phyloP scores from a whole-genome alignment of 2,113 vertebrate genomes.

The Crotophaga sulcirostris region DNA sequence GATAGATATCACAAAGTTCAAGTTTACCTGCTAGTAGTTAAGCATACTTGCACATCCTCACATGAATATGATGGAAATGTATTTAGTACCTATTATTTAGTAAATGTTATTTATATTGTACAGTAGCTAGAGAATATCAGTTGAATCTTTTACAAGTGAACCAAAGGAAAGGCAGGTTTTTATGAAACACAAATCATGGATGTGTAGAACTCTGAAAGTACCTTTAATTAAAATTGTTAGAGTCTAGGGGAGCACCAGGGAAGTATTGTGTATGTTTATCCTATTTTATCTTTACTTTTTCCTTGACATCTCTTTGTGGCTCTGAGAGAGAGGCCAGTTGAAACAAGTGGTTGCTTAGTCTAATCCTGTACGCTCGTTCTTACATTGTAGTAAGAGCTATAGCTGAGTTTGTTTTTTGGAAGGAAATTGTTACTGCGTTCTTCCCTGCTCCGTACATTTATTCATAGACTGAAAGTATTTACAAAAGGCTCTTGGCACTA shows the following conservation, averaged over 20 bases:
- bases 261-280: neutral
- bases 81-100: neutral
- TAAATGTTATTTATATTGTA: neutral
- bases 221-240: neutral
- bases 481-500: neutral
- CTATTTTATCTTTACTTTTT: neutral
- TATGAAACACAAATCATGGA: neutral
- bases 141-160: neutral
- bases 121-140: neutral
- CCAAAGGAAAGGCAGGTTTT: neutral
- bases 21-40: neutral
- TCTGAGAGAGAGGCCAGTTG: neutral
- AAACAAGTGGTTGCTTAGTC: neutral
- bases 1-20: neutral
- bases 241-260: neutral
- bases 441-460: neutral
- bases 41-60: neutral
- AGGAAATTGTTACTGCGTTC: neutral
- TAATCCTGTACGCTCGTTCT: rapidly evolving
- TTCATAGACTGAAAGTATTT: neutral
- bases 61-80: neutral
- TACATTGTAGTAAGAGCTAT: neutral
- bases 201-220: neutral
- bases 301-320: neutral
- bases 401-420: neutral